Conservation (phyloP, 1,140 invertebrate genomes). For the Papilio helenus region DNA sequence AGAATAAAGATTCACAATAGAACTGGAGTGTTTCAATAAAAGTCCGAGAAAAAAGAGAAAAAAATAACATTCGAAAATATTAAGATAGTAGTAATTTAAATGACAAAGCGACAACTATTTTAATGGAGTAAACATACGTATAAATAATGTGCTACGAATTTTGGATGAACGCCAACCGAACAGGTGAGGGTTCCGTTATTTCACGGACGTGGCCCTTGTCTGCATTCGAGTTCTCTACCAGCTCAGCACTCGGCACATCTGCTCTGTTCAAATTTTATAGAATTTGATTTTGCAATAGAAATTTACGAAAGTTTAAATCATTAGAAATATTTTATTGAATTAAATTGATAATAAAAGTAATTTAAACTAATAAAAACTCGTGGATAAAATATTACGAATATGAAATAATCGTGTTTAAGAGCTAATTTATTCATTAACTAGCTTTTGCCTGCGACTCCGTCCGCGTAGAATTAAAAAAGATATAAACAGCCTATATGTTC, state of each 20-base stretch:
- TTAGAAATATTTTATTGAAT: too few relatives aligned
- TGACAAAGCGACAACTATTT: constrained; percentile 21
- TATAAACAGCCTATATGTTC: too few relatives aligned
- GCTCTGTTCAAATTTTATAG: not conserved
- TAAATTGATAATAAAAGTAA: too few relatives aligned
- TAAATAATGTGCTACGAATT: constrained; percentile 4
- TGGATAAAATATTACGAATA: too few relatives aligned
- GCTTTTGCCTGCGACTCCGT: too few relatives aligned
- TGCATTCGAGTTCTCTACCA: constrained; percentile 7
- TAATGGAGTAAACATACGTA: constrained; percentile 27
- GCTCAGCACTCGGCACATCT: not conserved
- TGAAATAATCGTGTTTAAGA: too few relatives aligned
- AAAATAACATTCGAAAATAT: not conserved
- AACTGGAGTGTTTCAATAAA: not conserved
- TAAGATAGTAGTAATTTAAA: not conserved
- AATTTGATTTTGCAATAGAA: not conserved
- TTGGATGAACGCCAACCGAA: constrained; percentile 19
- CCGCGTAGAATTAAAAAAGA: too few relatives aligned
- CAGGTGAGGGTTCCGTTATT: constrained; percentile 14
- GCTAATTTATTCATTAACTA: too few relatives aligned
- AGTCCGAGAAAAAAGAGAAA: not conserved
- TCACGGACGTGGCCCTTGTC: constrained; percentile 8
- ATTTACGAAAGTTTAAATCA: too few relatives aligned
- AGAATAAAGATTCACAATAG: not conserved
- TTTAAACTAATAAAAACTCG: too few relatives aligned